Percentiles rank a stretch among this genome's conserved stretches.
Conservation (phyloP, 2,888 invertebrate species). For the Drosophila multiciliata region DNA sequence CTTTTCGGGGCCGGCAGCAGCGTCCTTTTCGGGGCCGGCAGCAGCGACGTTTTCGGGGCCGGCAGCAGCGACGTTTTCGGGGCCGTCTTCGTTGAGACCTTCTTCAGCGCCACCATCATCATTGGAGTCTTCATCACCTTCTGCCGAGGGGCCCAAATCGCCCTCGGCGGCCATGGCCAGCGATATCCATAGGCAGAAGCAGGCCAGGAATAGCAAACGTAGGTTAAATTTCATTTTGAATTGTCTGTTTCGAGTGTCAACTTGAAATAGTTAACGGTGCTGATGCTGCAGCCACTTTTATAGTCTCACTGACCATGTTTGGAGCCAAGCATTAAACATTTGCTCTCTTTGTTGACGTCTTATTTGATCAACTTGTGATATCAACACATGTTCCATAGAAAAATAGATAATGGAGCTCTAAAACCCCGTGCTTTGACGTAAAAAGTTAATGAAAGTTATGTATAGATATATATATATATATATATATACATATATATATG, state of each 20-base stretch:
- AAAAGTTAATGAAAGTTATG: too few relatives aligned
- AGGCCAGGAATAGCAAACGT: conserved; percentile 39
- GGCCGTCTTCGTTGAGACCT: neutral
- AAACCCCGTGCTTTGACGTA: too few relatives aligned
- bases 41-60: neutral
- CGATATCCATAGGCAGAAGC: conserved; percentile 35
- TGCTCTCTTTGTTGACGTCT: neutral
- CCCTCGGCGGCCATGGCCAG: conserved; percentile 3
- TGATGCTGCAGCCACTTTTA: conserved; percentile 34
- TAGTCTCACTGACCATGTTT: neutral
- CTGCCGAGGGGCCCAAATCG: neutral
- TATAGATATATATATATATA: too few relatives aligned
- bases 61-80: too few relatives aligned
- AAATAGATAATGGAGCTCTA: too few relatives aligned
- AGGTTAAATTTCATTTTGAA: conserved; percentile 44
- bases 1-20: neutral
- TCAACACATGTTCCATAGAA: conserved; percentile 17
- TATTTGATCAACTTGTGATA: conserved; percentile 52
- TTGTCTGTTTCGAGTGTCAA: conserved; percentile 21
- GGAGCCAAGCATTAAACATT: neutral
- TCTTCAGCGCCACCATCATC: neutral
- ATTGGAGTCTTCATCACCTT: neutral
- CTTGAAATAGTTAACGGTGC: conserved; percentile 14
- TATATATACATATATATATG: neutral
- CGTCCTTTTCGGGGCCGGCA: neutral